Evolutionary conservation across 2,797 vertebrate species (phyloP), one percentile per base, ranked within the genome.

Genomic region (Xyrichtys novacula): DNA sequence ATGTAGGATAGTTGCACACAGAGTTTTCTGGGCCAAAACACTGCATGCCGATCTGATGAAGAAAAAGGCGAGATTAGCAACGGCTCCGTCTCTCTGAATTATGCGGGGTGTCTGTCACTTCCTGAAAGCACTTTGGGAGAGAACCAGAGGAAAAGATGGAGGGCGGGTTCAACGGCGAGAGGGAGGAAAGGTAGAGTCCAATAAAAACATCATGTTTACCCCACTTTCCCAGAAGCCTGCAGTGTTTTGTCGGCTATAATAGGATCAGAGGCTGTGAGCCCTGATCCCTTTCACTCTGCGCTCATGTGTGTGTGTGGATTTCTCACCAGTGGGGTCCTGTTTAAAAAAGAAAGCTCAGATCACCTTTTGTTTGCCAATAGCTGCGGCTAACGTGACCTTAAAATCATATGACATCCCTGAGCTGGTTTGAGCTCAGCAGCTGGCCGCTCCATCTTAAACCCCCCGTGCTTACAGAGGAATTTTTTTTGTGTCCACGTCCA

Each of bases 181-280:
- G 12, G 31, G 7, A 19, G 9, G 32, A 17, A 53, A 61, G 43
- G 64, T 44, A 40, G 43, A 84, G 17, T 76, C 66, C 62, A 57
- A 17, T 59, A 66, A 70, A 80, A 70, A 61, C 52, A 69, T 36
- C 16, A 25, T 43, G 78, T 78, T 84, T 68, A 78, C 63, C 47
- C 47, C 54, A 26, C 71, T 79, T 78, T 43, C 34, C 50, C 53
- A 55, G 79, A 75, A 84, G 60, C 72, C 72, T 34, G 60, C 48
- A 69, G 39, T 34, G 60, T 65, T 79, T 44, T 47, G 58, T 65
- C 47, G 72, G 65, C 63, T 72, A 43, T 86, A 85, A 86, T 78
- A 84, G 81, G 81, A 88, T 85, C 81, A 85, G 76, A 85, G 54
- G 61, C 74, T 55, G 73, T 22, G 76, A 84, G 78, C 53, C 26